These are phyloP conservation scores for Takifugu rubripes DNA, from an alignment of 2,797 vertebrate genomes.

Conservation along the genomic window DNA sequence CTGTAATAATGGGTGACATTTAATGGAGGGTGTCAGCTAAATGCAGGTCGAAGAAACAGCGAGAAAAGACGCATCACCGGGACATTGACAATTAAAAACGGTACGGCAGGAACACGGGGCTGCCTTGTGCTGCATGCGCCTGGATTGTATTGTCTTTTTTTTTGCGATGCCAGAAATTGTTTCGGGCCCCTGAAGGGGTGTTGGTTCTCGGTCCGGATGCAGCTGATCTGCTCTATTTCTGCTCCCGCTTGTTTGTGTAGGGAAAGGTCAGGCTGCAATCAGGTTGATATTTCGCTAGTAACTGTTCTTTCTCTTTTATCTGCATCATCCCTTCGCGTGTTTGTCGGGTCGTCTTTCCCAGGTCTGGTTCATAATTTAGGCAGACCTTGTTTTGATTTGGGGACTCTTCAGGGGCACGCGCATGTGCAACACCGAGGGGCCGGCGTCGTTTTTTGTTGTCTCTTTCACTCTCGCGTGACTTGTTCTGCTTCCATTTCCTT, in stretches of 20 bases:
- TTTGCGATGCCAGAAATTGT: too few species aligned
- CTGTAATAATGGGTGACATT: too few species aligned
- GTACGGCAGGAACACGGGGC: too few species aligned
- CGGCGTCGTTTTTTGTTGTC: neutral
- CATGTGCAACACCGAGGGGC: neutral
- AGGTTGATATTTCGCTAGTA: conserved; percentile 15
- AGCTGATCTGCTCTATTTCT: too few species aligned
- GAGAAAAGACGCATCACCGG: too few species aligned
- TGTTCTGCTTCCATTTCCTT: neutral
- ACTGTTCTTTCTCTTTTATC: conserved; percentile 13
- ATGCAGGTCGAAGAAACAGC: too few species aligned
- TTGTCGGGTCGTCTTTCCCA: conserved; percentile 7
- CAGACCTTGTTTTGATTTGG: conserved; percentile 12
- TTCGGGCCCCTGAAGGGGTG: too few species aligned
- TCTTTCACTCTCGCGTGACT: neutral
- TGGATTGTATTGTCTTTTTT: too few species aligned
- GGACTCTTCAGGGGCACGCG: neutral
- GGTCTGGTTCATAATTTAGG: conserved; percentile 20
- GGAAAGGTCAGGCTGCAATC: conserved; percentile 27
- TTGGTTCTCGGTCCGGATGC: too few species aligned
- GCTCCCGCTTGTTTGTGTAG: neutral
- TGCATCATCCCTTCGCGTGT: conserved; percentile 6
- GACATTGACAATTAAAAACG: too few species aligned
- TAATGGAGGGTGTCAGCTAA: too few species aligned
- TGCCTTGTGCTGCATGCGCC: too few species aligned